Base-by-base conservation (phyloP, 2,797 vertebrate genomes). In the Craterocephalus amniculus region DNA sequence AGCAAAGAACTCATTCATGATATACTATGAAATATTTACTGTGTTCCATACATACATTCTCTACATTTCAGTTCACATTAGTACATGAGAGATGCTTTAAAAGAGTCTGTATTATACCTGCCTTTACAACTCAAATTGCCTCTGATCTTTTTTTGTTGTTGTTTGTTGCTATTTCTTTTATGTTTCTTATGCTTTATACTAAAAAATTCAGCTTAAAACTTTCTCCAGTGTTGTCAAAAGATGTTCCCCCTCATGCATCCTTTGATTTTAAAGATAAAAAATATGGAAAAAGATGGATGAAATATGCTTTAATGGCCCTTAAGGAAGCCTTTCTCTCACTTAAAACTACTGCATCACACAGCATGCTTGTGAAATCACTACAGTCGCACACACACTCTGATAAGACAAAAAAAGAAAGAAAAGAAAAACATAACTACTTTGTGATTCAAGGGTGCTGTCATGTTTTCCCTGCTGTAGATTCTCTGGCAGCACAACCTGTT, bases 1-100 rank as follows among this genome's bases (percentile, higher is more conserved):
- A 91, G 92, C 85, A 91, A 89, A 92, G 83, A 87, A 88, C 78
- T 84, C 72, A 82, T 84, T 89, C 83, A 87, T 89, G 81, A 83
- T 86, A 81, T 78, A 65, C 67, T 72, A 88, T 91, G 73, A 87
- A 90, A 87, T 83, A 88, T 92, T 81, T 83, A 88, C 89, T 31
- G 62, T 83, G 74, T 84, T 80, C 74, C 72, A 81, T 79, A 87
- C 83, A 78, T 63, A 84, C 82, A 78, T 72, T 76, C 56, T 75
- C 48, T 27, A 57, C 72, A 73, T 81, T 82, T 84, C 63, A 38
- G 49, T 60, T 76, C 69, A 65, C 40, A 29, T 70, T 85, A 72
- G 81, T 77, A 71, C 73, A 79, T 58, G 58, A 63, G 72, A 69
- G 70, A 76, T 20, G 58, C 70, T 64, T 40, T 22, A 72, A 64